phyloP scores from a whole-genome alignment of 2,888 invertebrate species.

The Trachelus troglodyta region DNA sequence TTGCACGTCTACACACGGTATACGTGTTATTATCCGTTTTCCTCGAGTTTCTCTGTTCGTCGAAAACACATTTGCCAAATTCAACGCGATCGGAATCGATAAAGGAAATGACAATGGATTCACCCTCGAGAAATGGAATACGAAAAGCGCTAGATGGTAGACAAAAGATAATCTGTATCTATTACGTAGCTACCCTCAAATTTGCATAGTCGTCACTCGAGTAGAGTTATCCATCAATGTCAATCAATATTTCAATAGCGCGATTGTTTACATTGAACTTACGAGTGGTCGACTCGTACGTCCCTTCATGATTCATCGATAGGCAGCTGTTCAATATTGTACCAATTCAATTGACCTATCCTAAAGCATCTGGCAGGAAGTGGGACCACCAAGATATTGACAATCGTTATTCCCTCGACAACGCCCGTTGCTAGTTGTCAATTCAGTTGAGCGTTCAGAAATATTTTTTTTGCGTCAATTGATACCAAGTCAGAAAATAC shows the following conservation, averaged over 20 bases:
- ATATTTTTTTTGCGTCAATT: not conserved
- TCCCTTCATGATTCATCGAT: slow-evolving; percentile 16
- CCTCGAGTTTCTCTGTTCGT: not conserved
- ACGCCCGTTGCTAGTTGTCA: not conserved
- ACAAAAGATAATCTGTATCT: not conserved
- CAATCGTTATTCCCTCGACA: slow-evolving; percentile 9
- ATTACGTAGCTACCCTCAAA: not conserved
- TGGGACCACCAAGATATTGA: not conserved
- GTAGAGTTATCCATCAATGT: not conserved
- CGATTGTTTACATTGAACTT: slow-evolving; percentile 39
- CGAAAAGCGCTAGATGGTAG: not conserved
- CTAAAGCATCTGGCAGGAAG: not conserved
- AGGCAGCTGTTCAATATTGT: slow-evolving; percentile 30
- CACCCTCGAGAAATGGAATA: not conserved
- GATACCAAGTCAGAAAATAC: not conserved
- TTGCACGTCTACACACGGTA: not conserved
- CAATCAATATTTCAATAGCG: slow-evolving; percentile 38
- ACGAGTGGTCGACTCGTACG: slow-evolving; percentile 35
- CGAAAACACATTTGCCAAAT: not conserved
- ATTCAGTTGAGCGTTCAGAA: slow-evolving; percentile 6
- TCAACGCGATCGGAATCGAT: not conserved
- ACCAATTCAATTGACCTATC: slow-evolving; percentile 3
- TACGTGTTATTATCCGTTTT: not conserved
- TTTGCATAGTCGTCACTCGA: not conserved
- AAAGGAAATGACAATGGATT: not conserved